These are phyloP conservation scores for Trissolcus basalis DNA, from an alignment of 1,140 invertebrate species.

Conservation along the genomic window DNA sequence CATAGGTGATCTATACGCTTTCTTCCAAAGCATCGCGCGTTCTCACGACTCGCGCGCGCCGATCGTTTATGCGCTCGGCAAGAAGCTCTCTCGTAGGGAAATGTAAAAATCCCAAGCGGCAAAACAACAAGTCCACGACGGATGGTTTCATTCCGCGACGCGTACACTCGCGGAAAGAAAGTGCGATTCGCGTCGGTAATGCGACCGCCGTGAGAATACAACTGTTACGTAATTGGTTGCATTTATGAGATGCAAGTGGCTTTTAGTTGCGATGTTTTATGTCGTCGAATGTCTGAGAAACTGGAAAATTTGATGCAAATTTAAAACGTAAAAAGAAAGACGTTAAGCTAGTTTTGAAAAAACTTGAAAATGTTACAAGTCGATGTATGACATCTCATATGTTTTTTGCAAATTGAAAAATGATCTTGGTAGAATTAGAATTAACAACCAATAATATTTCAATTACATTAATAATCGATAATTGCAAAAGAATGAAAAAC, in stretches of 20 bases:
- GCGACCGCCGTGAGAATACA: no score
- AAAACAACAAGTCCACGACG: constrained; percentile 27
- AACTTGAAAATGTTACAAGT: no score
- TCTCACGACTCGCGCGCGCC: constrained; percentile 55
- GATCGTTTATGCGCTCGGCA: constrained; percentile 32
- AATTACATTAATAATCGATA: no score
- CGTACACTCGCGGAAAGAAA: constrained; percentile 17
- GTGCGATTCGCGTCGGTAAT: constrained; percentile 16
- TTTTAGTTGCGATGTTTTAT: no score
- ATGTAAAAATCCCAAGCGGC: constrained; percentile 31
- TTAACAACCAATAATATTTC: no score
- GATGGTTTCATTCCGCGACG: constrained; percentile 15
- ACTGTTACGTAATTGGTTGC: background rate
- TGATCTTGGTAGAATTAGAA: no score
- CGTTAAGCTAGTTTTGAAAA: no score
- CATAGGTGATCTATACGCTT: constrained; percentile 54
- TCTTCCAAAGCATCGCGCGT: constrained; percentile 57
- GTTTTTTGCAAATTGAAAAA: no score
- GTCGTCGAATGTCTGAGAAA: background rate
- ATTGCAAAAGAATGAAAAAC: no score
- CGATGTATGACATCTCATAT: no score
- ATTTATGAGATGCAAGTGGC: background rate
- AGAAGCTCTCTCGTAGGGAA: constrained; percentile 40
- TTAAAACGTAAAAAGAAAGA: no score
- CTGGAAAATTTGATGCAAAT: no score